Conservation (phyloP, 37 sponge, comb jelly and placozoan genomes). For the Aphrocallistes beatrix region DNA sequence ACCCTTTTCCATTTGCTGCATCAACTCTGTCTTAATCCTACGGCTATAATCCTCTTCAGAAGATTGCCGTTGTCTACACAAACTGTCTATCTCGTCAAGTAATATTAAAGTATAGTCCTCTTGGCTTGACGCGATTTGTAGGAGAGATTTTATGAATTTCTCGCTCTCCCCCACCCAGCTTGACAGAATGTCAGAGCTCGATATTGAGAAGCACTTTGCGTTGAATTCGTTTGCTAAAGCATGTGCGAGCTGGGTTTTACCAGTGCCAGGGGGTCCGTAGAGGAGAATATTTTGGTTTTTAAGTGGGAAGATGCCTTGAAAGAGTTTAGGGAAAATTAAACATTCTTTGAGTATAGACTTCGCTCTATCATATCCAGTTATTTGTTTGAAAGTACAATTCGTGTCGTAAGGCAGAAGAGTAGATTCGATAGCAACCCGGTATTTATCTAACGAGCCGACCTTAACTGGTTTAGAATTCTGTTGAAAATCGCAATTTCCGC, state of each 20-base stretch:
- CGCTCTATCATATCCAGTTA: background rate
- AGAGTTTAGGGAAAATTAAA: background rate
- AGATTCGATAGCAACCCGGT: background rate
- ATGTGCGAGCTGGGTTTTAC: constrained; percentile 30
- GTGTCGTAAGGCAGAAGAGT: background rate
- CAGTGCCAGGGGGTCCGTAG: constrained; percentile 25
- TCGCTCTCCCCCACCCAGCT: constrained; percentile 92
- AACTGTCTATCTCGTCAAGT: constrained; percentile 81
- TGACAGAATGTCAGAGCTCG: constrained; percentile 72
- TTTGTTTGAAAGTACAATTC: background rate
- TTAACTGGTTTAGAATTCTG: background rate
- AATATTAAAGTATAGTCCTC: constrained; percentile 33
- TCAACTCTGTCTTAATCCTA: constrained; percentile 74
- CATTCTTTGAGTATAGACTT: background rate
- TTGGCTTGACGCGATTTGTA: background rate
- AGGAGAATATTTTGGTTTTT: background rate
- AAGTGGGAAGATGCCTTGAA: constrained; percentile 10
- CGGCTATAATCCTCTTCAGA: constrained; percentile 74
- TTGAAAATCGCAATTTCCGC: background rate
- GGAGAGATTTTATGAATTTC: constrained; percentile 29
- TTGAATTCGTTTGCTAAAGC: constrained; percentile 65
- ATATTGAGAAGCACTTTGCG: constrained; percentile 60
- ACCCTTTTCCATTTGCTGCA: constrained; percentile 60
- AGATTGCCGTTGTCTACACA: constrained; percentile 55
- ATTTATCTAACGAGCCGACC: background rate